Conservation (phyloP, 2,797 vertebrate species). For the Enteromius viviparus region DNA sequence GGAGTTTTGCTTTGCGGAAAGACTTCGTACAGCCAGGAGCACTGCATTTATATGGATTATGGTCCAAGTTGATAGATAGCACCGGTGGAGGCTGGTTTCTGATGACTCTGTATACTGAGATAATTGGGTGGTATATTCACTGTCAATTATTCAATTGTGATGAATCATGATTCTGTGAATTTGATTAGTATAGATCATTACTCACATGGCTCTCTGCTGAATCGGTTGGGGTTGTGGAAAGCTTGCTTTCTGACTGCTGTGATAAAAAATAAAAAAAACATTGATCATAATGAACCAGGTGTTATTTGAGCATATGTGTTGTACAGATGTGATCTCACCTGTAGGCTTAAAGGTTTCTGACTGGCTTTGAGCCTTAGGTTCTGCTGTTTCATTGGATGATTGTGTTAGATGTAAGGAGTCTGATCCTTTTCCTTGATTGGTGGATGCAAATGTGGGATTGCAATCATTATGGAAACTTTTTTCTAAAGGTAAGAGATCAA, state of each 20-base stretch:
- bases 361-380: constrained; percentile 64
- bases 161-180: background rate
- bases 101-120: constrained; percentile 80
- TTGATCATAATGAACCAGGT: background rate
- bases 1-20: constrained; percentile 95
- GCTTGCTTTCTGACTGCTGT: constrained; percentile 80
- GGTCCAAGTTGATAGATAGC: constrained; percentile 88
- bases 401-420: constrained; percentile 61
- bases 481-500: constrained; percentile 26
- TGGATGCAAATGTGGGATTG: constrained; percentile 68
- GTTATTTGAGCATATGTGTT: constrained; percentile 62
- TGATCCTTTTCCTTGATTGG: constrained; percentile 60
- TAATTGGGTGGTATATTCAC: background rate
- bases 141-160: background rate
- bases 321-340: constrained; percentile 65
- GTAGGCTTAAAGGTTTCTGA: constrained; percentile 65
- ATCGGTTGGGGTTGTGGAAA: constrained; percentile 82
- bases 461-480: constrained; percentile 54
- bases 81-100: constrained; percentile 89
- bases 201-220: constrained; percentile 86
- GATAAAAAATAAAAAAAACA: background rate
- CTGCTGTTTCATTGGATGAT: constrained; percentile 57
- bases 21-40: constrained; percentile 92
- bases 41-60: constrained; percentile 94
- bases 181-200: constrained; percentile 40